Conservation (phyloP, 1,140 invertebrate genomes). For the Cydia amplana region DNA sequence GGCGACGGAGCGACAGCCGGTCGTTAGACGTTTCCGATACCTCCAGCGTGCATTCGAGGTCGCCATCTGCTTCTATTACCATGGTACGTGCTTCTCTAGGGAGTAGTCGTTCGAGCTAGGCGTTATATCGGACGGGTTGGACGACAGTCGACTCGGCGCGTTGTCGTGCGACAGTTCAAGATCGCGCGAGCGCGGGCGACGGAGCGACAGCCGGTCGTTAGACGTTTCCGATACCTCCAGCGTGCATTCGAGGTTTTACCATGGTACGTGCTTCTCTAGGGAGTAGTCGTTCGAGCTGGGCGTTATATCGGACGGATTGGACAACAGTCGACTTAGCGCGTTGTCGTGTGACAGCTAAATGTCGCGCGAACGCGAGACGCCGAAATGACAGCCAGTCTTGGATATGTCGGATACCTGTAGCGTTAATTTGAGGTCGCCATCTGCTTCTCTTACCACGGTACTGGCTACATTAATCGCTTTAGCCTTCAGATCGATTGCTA, state of each 20-base stretch:
- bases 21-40: conserved; percentile 44
- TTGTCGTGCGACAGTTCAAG: conserved; percentile 40
- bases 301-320: conserved; percentile 63
- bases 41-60: conserved; percentile 42
- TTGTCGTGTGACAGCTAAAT: conserved; percentile 40
- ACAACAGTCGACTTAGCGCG: conserved; percentile 57
- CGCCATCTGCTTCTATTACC: conserved; percentile 43
- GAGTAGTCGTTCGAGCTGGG: conserved; percentile 58
- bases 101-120: conserved; percentile 75
- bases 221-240: conserved; percentile 44
- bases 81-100: conserved; percentile 39
- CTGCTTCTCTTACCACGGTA: conserved; percentile 34
- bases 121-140: conserved; percentile 63
- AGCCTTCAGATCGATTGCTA: not conserved
- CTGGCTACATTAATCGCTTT: not conserved
- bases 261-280: conserved; percentile 36
- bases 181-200: conserved; percentile 38
- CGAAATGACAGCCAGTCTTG: conserved; percentile 57
- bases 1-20: conserved; percentile 41
- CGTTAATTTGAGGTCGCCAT: conserved; percentile 7
- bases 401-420: conserved; percentile 43
- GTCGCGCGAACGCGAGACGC: conserved; percentile 48
- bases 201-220: conserved; percentile 41
- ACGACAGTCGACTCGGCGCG: conserved; percentile 58
- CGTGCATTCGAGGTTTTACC: conserved; percentile 43